Evolutionary conservation across 2,113 vertebrate genomes (phyloP).

Genomic region (Oncorhynchus keta): DNA sequence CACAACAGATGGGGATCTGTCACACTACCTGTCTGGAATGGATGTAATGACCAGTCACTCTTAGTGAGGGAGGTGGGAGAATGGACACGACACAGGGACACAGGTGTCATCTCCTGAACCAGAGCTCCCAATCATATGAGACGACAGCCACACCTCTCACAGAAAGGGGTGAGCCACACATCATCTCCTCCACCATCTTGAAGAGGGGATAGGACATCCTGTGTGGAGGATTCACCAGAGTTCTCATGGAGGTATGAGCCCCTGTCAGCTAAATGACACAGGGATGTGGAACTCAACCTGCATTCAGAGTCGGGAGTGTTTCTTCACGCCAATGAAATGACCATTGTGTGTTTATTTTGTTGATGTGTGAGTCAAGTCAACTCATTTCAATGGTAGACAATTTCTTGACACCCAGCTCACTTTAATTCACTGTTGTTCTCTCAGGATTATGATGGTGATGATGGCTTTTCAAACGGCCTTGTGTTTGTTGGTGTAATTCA

Average conservation of each 20-base stretch:
- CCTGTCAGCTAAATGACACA: constrained; percentile 36
- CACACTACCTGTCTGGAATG: constrained; percentile 55
- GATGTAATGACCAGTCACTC: constrained; percentile 55
- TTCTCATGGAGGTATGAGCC: constrained; percentile 31
- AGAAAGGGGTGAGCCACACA: constrained; percentile 35
- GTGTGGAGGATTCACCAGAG: constrained; percentile 57
- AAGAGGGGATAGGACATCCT: constrained; percentile 48
- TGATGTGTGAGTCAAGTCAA: too few relatives aligned
- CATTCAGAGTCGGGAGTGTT: too few relatives aligned
- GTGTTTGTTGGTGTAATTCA: constrained; percentile 1
- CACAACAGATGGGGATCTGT: constrained; percentile 19
- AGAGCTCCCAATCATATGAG: background rate
- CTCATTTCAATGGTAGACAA: too few relatives aligned
- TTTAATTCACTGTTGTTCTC: constrained; percentile 34
- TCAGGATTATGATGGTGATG: constrained; percentile 26
- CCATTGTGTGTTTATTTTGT: too few relatives aligned
- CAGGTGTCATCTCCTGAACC: constrained; percentile 24
- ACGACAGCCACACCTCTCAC: constrained; percentile 42
- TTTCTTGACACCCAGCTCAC: constrained; percentile 35
- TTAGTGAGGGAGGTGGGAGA: constrained; percentile 24
- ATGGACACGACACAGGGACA: constrained; percentile 32
- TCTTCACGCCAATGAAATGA: too few relatives aligned
- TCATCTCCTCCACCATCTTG: constrained; percentile 18
- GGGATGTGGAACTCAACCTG: background rate
- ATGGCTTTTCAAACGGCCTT: constrained; percentile 8